These are phyloP conservation scores for Muntiacus muntjak DNA, from an alignment of 2,113 vertebrate genomes.

Conservation along the genomic window DNA sequence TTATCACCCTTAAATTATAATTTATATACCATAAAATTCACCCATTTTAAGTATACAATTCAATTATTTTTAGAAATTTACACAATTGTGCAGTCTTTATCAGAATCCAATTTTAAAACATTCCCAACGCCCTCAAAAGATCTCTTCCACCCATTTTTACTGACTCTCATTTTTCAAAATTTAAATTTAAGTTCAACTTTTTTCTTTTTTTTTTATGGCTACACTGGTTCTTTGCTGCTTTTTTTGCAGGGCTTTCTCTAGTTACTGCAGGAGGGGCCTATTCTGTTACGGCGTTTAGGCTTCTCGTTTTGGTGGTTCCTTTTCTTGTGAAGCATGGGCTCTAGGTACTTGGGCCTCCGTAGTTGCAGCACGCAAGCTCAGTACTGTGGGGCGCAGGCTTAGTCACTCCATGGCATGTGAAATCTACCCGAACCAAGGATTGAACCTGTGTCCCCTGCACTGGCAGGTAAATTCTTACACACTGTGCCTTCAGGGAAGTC, in stretches of 20 bases:
- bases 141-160: not conserved
- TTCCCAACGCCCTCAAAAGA: not conserved
- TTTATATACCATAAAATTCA: not conserved
- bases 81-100: not conserved
- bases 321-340: not conserved
- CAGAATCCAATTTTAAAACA: not conserved
- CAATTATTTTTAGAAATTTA: slow-evolving; percentile 16
- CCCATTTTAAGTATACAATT: not conserved
- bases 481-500: not conserved
- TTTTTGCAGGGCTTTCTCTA: not conserved
- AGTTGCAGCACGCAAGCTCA: not conserved
- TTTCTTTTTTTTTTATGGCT: not conserved
- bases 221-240: not conserved
- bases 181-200: slow-evolving; percentile 30
- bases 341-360: not conserved
- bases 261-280: not conserved
- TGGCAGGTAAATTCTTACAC: not conserved
- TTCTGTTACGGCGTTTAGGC: not conserved
- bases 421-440: not conserved
- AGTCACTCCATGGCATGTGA: not conserved
- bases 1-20: slow-evolving; percentile 15
- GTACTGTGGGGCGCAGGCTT: not conserved
- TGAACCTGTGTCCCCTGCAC: not conserved
- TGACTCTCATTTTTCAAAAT: not conserved
- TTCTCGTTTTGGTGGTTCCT: not conserved